Conservation (phyloP, 2,113 vertebrate species). For the Oenanthe oenanthe region DNA sequence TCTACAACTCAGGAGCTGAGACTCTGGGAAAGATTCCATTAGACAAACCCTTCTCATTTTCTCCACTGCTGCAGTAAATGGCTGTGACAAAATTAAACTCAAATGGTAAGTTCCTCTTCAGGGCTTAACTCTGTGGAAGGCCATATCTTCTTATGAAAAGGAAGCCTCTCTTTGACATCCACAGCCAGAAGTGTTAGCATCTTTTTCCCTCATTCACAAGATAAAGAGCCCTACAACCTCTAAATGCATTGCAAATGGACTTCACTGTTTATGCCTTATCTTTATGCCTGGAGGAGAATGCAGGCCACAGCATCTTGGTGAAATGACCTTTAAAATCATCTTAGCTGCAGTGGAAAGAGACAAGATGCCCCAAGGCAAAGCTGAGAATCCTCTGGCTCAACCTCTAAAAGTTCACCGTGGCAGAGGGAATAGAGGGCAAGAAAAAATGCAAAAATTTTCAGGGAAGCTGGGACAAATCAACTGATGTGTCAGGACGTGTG, state of each 20-base stretch:
- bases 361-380: not conserved
- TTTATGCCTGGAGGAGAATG: not conserved
- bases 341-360: not conserved
- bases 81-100: conserved; percentile 1
- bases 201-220: not conserved
- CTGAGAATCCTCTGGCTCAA: not conserved
- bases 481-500: not conserved
- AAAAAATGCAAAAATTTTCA: not conserved
- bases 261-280: not conserved
- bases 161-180: not conserved
- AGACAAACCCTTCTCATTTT: not conserved
- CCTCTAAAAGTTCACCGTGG: not conserved
- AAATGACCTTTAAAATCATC: conserved; percentile 30
- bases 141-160: not conserved
- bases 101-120: not conserved
- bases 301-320: not conserved
- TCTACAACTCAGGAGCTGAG: not conserved
- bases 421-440: not conserved
- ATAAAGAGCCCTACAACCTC: not conserved
- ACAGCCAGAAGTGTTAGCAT: not conserved
- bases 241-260: not conserved
- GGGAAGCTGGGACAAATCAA: not conserved
- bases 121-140: not conserved
- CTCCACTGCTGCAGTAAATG: not conserved
- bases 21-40: not conserved